Conservation (phyloP, 2,113 vertebrate species). For the Grammomys surdaster region DNA sequence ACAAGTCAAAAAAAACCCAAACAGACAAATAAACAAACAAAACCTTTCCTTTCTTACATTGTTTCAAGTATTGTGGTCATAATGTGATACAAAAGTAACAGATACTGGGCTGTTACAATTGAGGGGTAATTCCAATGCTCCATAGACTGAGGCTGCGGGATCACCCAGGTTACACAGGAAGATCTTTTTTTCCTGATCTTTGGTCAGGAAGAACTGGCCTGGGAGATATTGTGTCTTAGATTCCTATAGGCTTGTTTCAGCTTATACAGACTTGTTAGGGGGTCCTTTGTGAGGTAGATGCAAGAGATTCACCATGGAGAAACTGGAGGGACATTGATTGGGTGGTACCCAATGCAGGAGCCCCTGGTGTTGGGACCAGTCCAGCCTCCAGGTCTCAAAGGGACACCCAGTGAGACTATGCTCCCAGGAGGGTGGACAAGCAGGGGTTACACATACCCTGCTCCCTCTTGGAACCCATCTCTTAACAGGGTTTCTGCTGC, state of each 20-base stretch:
- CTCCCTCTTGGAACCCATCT: not conserved
- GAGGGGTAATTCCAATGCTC: not conserved
- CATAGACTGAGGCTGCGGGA: not conserved
- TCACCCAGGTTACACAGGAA: not conserved
- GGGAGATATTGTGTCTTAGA: not conserved
- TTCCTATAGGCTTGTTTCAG: not conserved
- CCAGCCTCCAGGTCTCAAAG: not conserved
- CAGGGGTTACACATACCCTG: not conserved
- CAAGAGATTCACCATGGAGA: not conserved
- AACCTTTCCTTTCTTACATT: not conserved
- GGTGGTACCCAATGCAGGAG: not conserved
- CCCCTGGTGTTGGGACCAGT: not conserved
- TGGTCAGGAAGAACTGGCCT: not conserved
- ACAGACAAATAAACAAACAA: too few species aligned
- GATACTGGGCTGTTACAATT: too few species aligned
- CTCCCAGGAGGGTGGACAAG: not conserved
- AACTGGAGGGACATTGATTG: too few species aligned
- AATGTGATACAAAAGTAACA: not conserved
- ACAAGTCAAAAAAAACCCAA: not conserved
- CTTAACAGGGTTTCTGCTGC: too few species aligned
- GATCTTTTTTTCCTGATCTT: not conserved
- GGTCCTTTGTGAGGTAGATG: not conserved
- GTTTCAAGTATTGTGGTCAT: not conserved
- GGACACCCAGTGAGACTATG: not conserved
- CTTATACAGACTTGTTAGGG: not conserved